A percentile compares a stretch with the other conserved stretches of the same genome.
Evolutionary conservation across 2,797 vertebrate species (phyloP).

Genomic region (Malurus splendens): DNA sequence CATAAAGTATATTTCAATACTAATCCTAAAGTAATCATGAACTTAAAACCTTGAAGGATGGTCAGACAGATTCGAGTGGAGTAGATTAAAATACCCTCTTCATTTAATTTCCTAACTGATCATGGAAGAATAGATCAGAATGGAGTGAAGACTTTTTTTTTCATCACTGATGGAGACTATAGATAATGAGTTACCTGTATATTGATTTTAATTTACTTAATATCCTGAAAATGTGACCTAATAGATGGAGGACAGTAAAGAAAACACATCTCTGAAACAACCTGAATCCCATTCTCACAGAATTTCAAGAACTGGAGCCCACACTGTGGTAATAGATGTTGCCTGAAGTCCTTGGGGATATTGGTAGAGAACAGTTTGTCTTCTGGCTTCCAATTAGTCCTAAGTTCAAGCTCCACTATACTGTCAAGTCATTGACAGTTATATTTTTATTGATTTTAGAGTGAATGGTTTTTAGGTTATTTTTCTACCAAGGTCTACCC

Average conservation of each 20-base stretch:
- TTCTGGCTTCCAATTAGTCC: neutral
- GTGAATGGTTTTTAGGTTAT: neutral
- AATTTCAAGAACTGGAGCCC: neutral
- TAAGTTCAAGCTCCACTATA: neutral
- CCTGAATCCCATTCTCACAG: neutral
- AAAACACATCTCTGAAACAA: neutral
- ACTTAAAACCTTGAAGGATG: neutral
- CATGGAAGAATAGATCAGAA: neutral
- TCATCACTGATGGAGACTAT: neutral
- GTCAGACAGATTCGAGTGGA: neutral
- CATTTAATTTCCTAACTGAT: neutral
- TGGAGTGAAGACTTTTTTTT: neutral
- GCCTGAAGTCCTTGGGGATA: neutral
- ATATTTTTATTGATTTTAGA: neutral
- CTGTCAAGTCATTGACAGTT: neutral
- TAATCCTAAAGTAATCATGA: neutral
- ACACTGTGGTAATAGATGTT: neutral
- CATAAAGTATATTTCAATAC: neutral
- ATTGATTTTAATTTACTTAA: neutral
- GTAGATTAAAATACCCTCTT: neutral
- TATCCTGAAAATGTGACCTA: neutral
- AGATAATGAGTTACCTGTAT: neutral
- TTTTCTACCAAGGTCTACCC: neutral
- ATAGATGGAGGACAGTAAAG: neutral
- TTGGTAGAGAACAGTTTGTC: neutral